phyloP scores from a whole-genome alignment of 2,113 vertebrate species.

The Nannobrachium achirus region DNA sequence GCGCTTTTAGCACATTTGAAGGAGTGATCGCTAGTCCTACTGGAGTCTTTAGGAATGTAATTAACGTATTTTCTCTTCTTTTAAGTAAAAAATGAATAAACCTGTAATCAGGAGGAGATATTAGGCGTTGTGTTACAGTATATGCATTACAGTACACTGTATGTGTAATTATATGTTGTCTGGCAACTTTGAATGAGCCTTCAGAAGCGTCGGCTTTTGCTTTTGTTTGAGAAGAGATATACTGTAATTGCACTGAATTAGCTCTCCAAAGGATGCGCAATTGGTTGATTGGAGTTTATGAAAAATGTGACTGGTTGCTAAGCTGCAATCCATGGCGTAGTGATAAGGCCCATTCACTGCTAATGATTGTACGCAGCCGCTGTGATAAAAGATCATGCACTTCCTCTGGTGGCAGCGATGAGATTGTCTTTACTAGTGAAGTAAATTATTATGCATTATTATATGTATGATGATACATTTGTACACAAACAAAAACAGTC shows the following conservation, averaged over 20 bases:
- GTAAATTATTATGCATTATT: too few relatives aligned
- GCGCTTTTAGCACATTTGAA: slow-evolving; percentile 1
- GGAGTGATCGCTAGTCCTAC: slow-evolving; percentile 13
- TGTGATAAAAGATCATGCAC: slow-evolving; percentile 1
- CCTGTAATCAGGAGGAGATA: slow-evolving; percentile 5
- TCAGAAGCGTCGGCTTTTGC: background rate
- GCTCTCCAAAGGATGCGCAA: too few relatives aligned
- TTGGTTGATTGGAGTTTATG: too few relatives aligned
- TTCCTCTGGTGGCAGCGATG: background rate
- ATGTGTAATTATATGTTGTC: background rate
- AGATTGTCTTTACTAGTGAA: background rate
- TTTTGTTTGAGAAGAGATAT: too few relatives aligned
- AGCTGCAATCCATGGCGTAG: background rate
- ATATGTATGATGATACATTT: too few relatives aligned
- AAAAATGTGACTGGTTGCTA: slow-evolving; percentile 3
- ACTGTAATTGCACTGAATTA: too few relatives aligned
- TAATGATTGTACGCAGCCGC: background rate
- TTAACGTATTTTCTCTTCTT: slow-evolving; percentile 9
- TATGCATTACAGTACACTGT: background rate
- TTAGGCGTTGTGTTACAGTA: background rate
- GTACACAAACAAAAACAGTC: too few relatives aligned
- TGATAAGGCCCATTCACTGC: slow-evolving; percentile 14
- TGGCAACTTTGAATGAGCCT: background rate
- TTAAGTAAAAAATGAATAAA: background rate
- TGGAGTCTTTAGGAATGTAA: background rate